Base-by-base conservation (phyloP, 2,797 vertebrate genomes). In the Pipistrellus pygmaeus region DNA sequence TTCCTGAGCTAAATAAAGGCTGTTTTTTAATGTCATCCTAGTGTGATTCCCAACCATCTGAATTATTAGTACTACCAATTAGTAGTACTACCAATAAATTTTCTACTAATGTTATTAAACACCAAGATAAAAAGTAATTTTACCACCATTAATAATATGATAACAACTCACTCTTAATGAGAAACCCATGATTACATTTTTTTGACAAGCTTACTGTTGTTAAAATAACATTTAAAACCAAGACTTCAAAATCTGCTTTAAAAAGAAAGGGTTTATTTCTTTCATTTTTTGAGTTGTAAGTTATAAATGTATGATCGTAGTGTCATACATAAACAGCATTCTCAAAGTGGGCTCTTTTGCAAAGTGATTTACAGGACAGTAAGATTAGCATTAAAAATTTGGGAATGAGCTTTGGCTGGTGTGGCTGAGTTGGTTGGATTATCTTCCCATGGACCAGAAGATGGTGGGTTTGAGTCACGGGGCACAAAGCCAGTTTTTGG, bases 241-340 rank as follows among this genome's bases (percentile, higher is more conserved):
- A 64, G n/a, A 71, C 44, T 95, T 38, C 38, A 83, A 92, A 93
- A 85, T 88, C 57, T 90, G 64, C 90, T 85, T 91, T 92, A 81
- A 94, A 69, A 83, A 85, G 62, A 69, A 91, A 88, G 13, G 9
- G 1, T 64, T 87, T 84, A 20, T 78, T 62, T 87, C 30, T 95
- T 94, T 93, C 21, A 81, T 87, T 91, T 93, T 69, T 75, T 48
- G 85, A 95, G 38, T 78, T 96, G 21, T 80, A 72, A 75, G 38
- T 90, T 94, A 57, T 53, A 68, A 71, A 57, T 64, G 44, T 38
- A 77, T 18, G 2, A 17, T 21, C 7, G 20, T 84, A 87, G 72
- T 90, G 12, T 69, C 81, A 38, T 88, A 93, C 17, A 30, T 88
- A 82, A 80, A 38, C 27, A n/a, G 9, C 60, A 17, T 88, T 85